Evolutionary conservation across 2,797 vertebrate genomes (phyloP), one percentile per base, ranked within the genome.

Genomic region (Characodon lateralis): DNA sequence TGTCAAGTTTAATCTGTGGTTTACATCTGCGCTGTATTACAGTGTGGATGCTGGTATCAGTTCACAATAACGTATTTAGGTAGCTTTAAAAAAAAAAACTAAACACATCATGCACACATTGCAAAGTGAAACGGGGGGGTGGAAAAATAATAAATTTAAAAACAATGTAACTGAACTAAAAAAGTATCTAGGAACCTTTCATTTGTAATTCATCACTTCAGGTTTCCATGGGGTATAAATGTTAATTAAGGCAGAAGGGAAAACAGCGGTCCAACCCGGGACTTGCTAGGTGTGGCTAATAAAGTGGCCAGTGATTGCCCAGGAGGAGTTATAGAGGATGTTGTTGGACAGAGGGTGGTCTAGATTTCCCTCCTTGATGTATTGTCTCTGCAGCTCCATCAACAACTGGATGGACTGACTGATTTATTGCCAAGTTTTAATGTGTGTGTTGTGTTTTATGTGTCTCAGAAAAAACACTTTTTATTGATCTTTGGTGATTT

Each of bases 1-100:
- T 28, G 72, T 83, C 10, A 0, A 18, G 16, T 69, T 65, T 58
- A 51, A 78, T 83, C 5, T 58, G 59, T 63, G 28, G 70, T 73
- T n/a, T 73, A 58, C 26, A 68, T 55, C 72, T 24, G 9, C 71
- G 39, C 20, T 72, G 1, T 43, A 31, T 5, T 24, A 28, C 31
- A 69, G 14, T 55, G 13, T 39, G 31, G 31, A 65, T 65, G 31
- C 22, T 2, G 39, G 39, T 41, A 24, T 66, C 20, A 66, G 35
- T 66, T 65, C 18, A 65, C 26, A 65, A 39, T 22, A 24, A 66
- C 41, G 14, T 6, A 6, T 39, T 65, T 20, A 39, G 10, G 18
- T 39, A 4, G 63, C 20, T 65, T 65, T 35, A 43, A n/a, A 43
- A n/a, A 43, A n/a, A 68, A 41, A 6, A 41, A 3, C 65, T n/a